Evolutionary conservation across 2,113 vertebrate species (phyloP).

Genomic region (Actenoides hombroni): DNA sequence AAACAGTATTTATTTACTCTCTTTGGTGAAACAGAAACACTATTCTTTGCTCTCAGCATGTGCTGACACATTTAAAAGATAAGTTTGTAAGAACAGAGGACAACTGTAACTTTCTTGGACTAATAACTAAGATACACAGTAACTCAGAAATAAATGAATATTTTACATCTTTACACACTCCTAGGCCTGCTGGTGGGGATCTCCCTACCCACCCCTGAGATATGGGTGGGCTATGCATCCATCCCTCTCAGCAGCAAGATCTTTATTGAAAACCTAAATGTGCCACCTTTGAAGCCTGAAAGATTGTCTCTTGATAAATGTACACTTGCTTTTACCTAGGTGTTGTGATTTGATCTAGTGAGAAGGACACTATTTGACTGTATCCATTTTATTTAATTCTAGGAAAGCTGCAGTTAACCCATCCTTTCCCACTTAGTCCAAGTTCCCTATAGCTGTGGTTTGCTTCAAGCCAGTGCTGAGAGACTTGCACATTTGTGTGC

Average conservation of each 20-base stretch:
- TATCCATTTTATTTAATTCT: background rate
- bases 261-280: background rate
- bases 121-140: background rate
- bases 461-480: background rate
- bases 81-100: background rate
- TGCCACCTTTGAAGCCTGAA: background rate
- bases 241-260: background rate
- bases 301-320: background rate
- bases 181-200: background rate
- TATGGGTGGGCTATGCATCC: background rate
- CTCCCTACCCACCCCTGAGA: background rate
- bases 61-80: slow-evolving; percentile 12
- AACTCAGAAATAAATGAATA: background rate
- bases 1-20: slow-evolving; percentile 25
- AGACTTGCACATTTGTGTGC: background rate
- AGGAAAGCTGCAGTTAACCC: background rate
- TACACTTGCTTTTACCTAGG: background rate
- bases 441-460: background rate
- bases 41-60: background rate
- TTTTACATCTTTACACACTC: background rate
- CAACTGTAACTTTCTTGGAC: background rate
- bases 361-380: background rate
- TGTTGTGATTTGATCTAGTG: background rate
- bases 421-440: background rate
- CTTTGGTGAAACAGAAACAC: background rate